These are phyloP conservation scores for Eupithecia centaureata DNA, from an alignment of 2,888 invertebrate species.

Conservation along the genomic window DNA sequence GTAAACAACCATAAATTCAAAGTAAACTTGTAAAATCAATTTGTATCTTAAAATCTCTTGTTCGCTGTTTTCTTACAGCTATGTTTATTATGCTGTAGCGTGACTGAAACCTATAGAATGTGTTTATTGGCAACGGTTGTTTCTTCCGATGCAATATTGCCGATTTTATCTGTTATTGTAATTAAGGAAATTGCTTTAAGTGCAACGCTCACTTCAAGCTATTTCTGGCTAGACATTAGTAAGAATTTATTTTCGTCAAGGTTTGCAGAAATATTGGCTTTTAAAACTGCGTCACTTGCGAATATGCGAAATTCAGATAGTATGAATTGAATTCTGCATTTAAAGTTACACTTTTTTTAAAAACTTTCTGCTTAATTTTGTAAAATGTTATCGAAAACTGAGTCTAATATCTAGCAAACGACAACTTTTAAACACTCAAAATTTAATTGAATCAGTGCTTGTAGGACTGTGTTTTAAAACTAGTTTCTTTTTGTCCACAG, in stretches of 20 bases:
- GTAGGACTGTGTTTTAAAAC: conserved; percentile 23
- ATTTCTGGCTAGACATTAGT: background rate
- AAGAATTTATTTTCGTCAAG: background rate
- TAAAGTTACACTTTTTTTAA: background rate
- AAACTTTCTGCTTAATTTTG: background rate
- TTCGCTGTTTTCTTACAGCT: conserved; percentile 3
- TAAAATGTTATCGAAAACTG: background rate
- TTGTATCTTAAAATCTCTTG: background rate
- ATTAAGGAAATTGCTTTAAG: background rate
- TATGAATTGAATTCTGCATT: background rate
- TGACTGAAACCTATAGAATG: conserved; percentile 59
- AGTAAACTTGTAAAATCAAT: conserved; percentile 2
- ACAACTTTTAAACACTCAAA: background rate
- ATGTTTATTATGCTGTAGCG: conserved; percentile 44
- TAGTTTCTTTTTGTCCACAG: conserved; percentile 78
- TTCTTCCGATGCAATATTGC: conserved; percentile 41
- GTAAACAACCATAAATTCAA: conserved; percentile 2
- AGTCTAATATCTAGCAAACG: background rate
- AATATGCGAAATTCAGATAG: background rate
- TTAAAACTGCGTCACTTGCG: background rate
- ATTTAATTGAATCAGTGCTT: background rate
- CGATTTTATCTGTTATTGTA: conserved; percentile 28
- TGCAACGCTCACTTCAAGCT: background rate
- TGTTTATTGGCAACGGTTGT: conserved; percentile 58
- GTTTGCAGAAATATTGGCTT: background rate